These are phyloP conservation scores for Passer montanus DNA, from an alignment of 2,113 vertebrate species.

Conservation along the genomic window DNA sequence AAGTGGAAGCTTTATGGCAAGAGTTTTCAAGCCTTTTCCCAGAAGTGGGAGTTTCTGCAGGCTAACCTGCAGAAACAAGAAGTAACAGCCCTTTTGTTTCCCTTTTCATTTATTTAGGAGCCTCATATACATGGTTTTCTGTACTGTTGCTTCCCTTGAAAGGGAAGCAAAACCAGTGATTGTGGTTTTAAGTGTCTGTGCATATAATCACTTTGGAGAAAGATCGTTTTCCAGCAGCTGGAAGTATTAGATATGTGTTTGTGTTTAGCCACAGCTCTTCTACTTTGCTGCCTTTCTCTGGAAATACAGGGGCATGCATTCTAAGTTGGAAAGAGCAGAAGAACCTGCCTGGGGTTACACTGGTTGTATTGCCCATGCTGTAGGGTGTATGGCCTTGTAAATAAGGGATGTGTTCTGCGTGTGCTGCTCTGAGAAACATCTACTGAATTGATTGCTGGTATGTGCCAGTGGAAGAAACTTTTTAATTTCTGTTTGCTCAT, in stretches of 20 bases:
- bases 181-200: not conserved
- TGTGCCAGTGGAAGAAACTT: not conserved
- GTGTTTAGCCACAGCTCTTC: not conserved
- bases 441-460: not conserved
- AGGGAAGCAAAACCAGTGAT: not conserved
- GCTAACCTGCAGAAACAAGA: not conserved
- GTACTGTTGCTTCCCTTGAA: not conserved
- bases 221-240: not conserved
- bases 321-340: not conserved
- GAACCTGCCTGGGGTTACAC: not conserved
- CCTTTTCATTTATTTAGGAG: not conserved
- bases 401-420: not conserved
- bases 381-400: not conserved
- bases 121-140: not conserved
- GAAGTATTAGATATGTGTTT: not conserved
- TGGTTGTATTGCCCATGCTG: not conserved
- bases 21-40: not conserved
- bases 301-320: not conserved
- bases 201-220: not conserved
- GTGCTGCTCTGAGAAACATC: not conserved
- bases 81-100: not conserved
- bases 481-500: not conserved
- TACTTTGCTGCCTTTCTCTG: not conserved
- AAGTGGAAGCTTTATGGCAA: not conserved
- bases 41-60: not conserved